Conservation (phyloP, 2,888 invertebrate genomes). For the Hirtodrosophila confusa region DNA sequence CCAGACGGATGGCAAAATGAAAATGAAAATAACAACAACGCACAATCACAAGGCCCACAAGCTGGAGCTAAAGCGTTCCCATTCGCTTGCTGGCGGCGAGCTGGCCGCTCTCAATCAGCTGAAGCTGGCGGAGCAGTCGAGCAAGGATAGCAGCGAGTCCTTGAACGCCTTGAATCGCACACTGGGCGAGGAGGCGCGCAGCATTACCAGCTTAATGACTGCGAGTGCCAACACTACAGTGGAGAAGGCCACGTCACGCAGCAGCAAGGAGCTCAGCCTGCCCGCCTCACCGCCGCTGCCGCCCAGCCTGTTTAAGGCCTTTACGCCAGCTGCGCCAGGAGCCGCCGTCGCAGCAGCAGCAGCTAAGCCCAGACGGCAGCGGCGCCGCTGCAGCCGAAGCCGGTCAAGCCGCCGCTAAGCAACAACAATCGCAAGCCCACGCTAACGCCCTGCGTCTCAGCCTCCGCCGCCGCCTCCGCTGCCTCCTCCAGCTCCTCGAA, state of each 20-base stretch:
- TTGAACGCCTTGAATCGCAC: slow-evolving; percentile 63
- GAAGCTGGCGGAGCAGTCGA: slow-evolving; percentile 32
- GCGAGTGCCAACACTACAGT: slow-evolving; percentile 5
- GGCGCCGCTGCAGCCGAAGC: slow-evolving; percentile 4
- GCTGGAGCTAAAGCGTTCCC: slow-evolving; percentile 72
- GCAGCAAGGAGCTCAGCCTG: slow-evolving; percentile 62
- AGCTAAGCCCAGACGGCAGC: background rate
- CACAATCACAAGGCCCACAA: slow-evolving; percentile 77
- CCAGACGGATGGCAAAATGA: slow-evolving; percentile 85
- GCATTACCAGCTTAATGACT: slow-evolving; percentile 69
- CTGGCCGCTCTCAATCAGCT: slow-evolving; percentile 45
- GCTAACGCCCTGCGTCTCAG: slow-evolving; percentile 3
- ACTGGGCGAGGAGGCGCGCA: slow-evolving; percentile 72
- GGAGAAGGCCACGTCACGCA: slow-evolving; percentile 7
- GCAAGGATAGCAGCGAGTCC: no score
- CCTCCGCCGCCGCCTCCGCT: background rate
- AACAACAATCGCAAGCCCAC: slow-evolving; percentile 38
- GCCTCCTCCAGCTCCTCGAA: slow-evolving; percentile 7
- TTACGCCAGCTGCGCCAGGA: slow-evolving; percentile 44
- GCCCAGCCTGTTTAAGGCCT: slow-evolving; percentile 82
- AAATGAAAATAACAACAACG: slow-evolving; percentile 85
- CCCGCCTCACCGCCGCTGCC: slow-evolving; percentile 83
- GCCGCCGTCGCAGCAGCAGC: slow-evolving; percentile 2
- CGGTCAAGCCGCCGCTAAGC: slow-evolving; percentile 16
- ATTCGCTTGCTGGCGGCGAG: slow-evolving; percentile 63